Base-by-base conservation (phyloP, 2,888 invertebrate species). In the Drepanosiphum platanoidis region DNA sequence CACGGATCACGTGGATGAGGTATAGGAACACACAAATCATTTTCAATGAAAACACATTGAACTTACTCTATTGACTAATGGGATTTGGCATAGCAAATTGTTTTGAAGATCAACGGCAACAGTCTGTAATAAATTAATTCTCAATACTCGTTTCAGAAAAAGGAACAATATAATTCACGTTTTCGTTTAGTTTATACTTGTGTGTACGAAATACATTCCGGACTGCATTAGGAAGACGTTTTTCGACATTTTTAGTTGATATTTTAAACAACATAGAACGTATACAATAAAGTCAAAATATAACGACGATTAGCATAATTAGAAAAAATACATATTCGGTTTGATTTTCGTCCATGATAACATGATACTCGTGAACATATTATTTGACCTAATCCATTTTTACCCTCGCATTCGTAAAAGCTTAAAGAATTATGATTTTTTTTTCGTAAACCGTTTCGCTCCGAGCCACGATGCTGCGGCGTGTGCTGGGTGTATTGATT, bases 401-500 rank as follows among this genome's bases (percentile, higher is more conserved):
- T 52, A n/a, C 18, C 15, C 15, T 22, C 22, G 52, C 8, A 52
- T 18, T 52, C 22, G n/a, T n/a, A 52, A 46, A 46, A 52, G 52
- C 4, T 52, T 18, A 18, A 18, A 52, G 18, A 52, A 18, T 39
- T 39, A 39, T 52, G 7, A 34, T 34, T 68, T 22, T 68, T 68
- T 68, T 15, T n/a, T 2, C 36, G 36, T 58, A 39, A 34, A 71
- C 34, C 30, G 36, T 39, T 70, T 39, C 66, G 32, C 42, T 39
- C 72, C 5, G 64, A 83, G 66, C 27, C n/a, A 68, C 77, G 84
- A 84, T 75, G 84, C 84, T 84, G 83, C 30, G n/a, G n/a, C n/a
- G n/a, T n/a, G n/a, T n/a, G 72, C 42, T 72, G 83, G 34, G 66
- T 74, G 84, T 84, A 84, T 84, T 84, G 84, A 84, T 84, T 84